Evolutionary conservation across 2,888 invertebrate species (phyloP).

Genomic region (Sminthurides aquaticus): DNA sequence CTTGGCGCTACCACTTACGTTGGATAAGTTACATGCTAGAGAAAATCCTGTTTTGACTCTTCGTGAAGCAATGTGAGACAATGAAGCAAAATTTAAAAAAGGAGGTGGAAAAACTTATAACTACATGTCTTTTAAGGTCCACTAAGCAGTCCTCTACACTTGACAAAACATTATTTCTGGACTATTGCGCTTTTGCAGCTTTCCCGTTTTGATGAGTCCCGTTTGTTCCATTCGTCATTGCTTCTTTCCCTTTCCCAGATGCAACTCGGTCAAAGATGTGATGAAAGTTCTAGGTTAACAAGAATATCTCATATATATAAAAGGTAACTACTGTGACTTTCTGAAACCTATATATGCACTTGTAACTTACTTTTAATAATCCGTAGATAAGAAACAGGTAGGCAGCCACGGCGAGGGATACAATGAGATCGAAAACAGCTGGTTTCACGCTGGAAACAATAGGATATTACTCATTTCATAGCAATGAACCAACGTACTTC

Average conservation of each 20-base stretch:
- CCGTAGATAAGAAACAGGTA: conserved; percentile 83
- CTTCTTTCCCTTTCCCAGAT: not conserved
- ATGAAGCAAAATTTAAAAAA: not conserved
- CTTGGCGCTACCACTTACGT: too few relatives aligned
- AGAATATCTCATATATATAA: not conserved
- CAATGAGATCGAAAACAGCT: conserved; percentile 91
- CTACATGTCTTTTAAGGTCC: too few relatives aligned
- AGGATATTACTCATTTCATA: too few relatives aligned
- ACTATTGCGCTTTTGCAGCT: not conserved
- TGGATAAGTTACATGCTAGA: too few relatives aligned
- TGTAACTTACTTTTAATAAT: conserved; percentile 54
- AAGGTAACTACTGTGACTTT: not conserved
- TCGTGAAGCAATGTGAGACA: too few relatives aligned
- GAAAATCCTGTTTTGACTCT: too few relatives aligned
- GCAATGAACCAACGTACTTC: not conserved
- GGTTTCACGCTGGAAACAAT: conserved; percentile 89
- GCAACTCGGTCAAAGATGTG: not conserved
- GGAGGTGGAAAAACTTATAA: not conserved
- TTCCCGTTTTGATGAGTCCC: not conserved
- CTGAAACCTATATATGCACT: not conserved
- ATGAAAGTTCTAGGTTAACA: conserved; percentile 6
- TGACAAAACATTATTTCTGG: not conserved
- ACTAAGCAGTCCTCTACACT: too few relatives aligned
- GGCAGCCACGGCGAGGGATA: conserved; percentile 73
- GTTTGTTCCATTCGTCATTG: conserved; percentile 3